phyloP scores from a whole-genome alignment of 2,113 vertebrate genomes.

The Trematocara macrostoma region DNA sequence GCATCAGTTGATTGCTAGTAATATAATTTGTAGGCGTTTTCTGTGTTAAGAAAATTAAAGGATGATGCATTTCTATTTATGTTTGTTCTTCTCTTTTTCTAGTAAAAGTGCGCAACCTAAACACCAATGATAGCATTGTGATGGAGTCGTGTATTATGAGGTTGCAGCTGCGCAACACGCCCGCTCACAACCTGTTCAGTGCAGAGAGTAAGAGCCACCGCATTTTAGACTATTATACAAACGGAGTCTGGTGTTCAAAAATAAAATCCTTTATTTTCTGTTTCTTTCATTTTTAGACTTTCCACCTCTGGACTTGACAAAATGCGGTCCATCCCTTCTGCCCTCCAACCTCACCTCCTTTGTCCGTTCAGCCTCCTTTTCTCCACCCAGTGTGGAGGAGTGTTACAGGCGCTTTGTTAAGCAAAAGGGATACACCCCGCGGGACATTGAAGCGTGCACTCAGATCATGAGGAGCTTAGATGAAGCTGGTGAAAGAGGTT shows the following conservation, averaged over 20 bases:
- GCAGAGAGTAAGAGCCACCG: conserved; percentile 54
- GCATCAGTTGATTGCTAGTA: not conserved
- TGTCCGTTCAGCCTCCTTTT: conserved; percentile 63
- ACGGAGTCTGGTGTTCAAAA: not conserved
- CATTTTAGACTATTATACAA: not conserved
- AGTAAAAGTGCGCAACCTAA: conserved; percentile 83
- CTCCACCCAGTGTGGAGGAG: conserved; percentile 40
- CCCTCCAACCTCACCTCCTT: conserved; percentile 75
- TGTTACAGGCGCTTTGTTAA: conserved; percentile 32
- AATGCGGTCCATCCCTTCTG: conserved; percentile 65
- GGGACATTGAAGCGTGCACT: conserved; percentile 65
- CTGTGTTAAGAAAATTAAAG: not conserved
- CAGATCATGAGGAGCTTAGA: conserved; percentile 71
- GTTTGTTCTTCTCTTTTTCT: not conserved
- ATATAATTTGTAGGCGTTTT: not conserved
- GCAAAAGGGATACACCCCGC: conserved; percentile 57
- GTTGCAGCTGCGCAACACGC: conserved; percentile 75
- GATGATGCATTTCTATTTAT: not conserved
- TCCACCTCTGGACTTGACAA: conserved; percentile 59
- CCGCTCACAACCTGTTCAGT: conserved; percentile 61
- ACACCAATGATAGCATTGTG: conserved; percentile 85
- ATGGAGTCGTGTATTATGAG: conserved; percentile 88
- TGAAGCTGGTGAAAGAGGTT: conserved; percentile 70
- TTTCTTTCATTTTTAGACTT: conserved; percentile 44
- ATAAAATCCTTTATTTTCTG: not conserved